Percentiles rank a stretch among this genome's conserved stretches.
Evolutionary conservation across 2,113 vertebrate species (phyloP).

Genomic region (Erpornis zantholeuca): DNA sequence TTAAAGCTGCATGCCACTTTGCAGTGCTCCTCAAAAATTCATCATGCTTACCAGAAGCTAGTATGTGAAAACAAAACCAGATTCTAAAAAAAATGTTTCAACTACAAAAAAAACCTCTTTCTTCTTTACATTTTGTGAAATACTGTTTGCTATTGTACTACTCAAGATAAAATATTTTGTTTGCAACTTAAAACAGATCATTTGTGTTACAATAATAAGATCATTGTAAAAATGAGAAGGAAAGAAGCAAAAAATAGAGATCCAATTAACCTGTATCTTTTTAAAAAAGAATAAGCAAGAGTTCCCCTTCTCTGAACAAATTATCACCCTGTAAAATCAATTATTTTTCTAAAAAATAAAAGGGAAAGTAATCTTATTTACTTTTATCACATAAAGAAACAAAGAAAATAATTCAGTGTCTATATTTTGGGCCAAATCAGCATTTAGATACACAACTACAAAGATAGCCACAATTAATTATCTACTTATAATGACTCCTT

Average conservation of each 20-base stretch:
- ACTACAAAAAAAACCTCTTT: accelerated
- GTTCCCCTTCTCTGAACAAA: not conserved
- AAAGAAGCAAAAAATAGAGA: not conserved
- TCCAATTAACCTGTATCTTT: not conserved
- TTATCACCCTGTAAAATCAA: not conserved
- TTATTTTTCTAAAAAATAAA: not conserved
- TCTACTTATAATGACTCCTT: not conserved
- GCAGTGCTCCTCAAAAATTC: not conserved
- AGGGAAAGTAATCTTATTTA: not conserved
- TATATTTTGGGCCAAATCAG: not conserved
- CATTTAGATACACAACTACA: not conserved
- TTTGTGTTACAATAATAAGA: not conserved
- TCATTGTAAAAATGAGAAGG: not conserved
- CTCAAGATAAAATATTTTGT: not conserved
- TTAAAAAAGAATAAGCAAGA: not conserved
- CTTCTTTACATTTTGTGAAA: not conserved
- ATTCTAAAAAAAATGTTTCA: not conserved
- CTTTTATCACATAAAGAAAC: not conserved
- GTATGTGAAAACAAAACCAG: not conserved
- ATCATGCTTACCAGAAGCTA: not conserved
- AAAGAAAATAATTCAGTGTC: not conserved
- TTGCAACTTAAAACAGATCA: not conserved
- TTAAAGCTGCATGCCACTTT: not conserved
- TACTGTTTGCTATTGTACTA: not conserved
- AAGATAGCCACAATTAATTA: not conserved